Base-by-base conservation (phyloP, 2,113 vertebrate genomes). In the Papio anubis region DNA sequence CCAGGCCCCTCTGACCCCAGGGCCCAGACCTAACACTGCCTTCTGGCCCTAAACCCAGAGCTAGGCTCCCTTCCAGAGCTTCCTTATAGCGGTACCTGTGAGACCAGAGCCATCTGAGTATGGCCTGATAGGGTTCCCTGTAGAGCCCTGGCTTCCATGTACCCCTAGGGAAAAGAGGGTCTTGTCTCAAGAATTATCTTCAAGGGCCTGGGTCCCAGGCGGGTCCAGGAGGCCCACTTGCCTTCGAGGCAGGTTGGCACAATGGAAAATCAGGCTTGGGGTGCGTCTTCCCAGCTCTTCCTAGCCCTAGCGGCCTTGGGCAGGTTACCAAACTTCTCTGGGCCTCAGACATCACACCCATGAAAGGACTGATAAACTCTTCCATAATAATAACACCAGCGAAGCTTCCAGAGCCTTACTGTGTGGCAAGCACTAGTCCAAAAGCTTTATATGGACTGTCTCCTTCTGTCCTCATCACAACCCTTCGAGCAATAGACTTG, bases 391-490 rank as follows among this genome's bases (percentile, higher is more conserved):
- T 25, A n/a, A 70, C 0, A 35, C n/a, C 61, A 61, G 20, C 75
- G 52, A 14, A 13, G 20, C 1, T 40, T 10, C 1, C 7, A 40
- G 64, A 43, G 59, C 18, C 79, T 76, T 20, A 14, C 55, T n/a
- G 0, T 0, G 0, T 1, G 13, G 68, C 30, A 14, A 72, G n/a
- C 30, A 0, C 57, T 9, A n/a, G 52, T 45, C 35, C 70, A 52
- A 3, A 64, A 68, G 72, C 55, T 78, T 35, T 72, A 40, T 40
- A 0, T 1, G 70, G 55, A 20, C 61, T 9, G 0, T 75, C 50
- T 72, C 1, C 9, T 75, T 75, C 16, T 35, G 9, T 43, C 11
- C 18, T 35, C 3, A 8, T 66, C 14, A 4, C 61, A 4, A 1
- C 18, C 30, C 55, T 35, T 4, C 3, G 2, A 85, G 57, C 59